phyloP scores from a whole-genome alignment of 35 echinoderm and acorn worm species.

The Amphiura filiformis region DNA sequence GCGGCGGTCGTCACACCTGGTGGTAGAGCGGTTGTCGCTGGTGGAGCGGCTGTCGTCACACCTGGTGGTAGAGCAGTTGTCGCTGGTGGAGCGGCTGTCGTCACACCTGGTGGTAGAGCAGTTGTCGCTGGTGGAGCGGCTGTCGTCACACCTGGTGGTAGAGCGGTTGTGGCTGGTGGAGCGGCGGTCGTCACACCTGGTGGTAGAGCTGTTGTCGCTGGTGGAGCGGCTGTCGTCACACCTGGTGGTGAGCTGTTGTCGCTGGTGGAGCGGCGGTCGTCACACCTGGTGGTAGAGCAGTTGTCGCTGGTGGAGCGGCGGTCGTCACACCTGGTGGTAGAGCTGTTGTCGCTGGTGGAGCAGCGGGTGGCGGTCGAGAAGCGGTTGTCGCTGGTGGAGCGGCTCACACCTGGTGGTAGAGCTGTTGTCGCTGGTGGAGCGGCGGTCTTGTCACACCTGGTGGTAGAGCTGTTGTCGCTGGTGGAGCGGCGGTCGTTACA shows the following conservation, averaged over 20 bases:
- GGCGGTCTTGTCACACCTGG: background rate
- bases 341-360: no score
- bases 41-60: background rate
- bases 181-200: background rate
- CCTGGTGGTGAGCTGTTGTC: background rate
- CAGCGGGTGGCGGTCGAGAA: background rate
- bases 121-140: background rate
- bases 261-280: background rate
- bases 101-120: background rate
- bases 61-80: background rate
- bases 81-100: background rate
- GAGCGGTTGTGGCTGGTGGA: background rate
- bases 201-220: conserved; percentile 1
- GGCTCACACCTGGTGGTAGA: no score
- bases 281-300: background rate
- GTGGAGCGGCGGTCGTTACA: background rate
- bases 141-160: background rate
- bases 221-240: background rate
- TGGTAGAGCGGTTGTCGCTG: background rate
- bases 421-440: background rate
- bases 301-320: background rate
- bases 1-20: background rate
- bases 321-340: background rate
- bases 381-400: background rate
- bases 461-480: background rate